Evolutionary conservation across 2,113 vertebrate genomes (phyloP), one percentile per base, ranked within the genome.

Genomic region (Sceloporus undulatus): DNA sequence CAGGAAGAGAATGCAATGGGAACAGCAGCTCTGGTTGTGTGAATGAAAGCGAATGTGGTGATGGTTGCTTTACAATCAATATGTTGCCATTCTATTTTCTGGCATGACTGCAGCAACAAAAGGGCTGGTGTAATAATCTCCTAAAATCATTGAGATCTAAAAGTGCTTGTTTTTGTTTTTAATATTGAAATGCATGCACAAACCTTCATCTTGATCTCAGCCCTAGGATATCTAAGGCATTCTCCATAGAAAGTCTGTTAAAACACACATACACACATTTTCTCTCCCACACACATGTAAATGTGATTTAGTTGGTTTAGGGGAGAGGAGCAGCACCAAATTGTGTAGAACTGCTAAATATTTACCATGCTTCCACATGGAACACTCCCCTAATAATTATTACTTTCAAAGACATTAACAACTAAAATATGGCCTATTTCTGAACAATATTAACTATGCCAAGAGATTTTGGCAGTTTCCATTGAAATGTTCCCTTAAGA

Each of bases 401-500:
- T 59, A 87, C 29, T 40, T 23, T 4, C 71, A 70, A 73, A 34
- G 19, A 81, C 7, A 74, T 2, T 62, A 0, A 11, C 66, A 73
- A 3, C 4, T 77, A 59, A 9, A 85, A 27, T 6, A 40, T 84
- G 25, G 1, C 23, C 13, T 52, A 16, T 73, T 0, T 18, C 27
- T 2, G 66, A 71, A 85, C 77, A 80, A 34, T 83, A 90, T 82
- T 6, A 87, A 9, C 70, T 52, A 19, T 2, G 79, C 1, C 29
- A 87, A 83, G 11, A 81, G 0, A 86, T 84, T 84, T 10, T 79
- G 66, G 25, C 34, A 23, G 1, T 40, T 82, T 42, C 85, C 89
- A 11, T 68, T 38, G 7, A 83, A 19, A 87, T 11, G 14, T 75
- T 52, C 88, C 89, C 14, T 56, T 56, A 8, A 85, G 21, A 84